Evolutionary conservation across 2,113 vertebrate species (phyloP).

Genomic region (Protomyctophum bolini): DNA sequence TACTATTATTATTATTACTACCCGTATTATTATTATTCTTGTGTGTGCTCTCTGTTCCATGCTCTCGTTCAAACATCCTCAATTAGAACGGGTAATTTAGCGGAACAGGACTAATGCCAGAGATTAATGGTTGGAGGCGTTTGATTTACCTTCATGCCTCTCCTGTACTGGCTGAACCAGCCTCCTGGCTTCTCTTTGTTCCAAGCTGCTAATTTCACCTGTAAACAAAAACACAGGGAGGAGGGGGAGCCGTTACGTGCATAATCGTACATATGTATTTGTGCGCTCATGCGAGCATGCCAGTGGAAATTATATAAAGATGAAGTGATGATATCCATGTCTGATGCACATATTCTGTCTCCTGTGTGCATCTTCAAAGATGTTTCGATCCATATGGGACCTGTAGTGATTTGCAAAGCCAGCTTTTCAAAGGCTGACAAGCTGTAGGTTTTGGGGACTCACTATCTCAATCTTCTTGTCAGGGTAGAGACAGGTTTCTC

Average conservation of each 20-base stretch:
- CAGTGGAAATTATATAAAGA: no score
- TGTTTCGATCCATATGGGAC: neutral
- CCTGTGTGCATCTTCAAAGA: no score
- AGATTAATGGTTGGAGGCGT: slow-evolving; percentile 32
- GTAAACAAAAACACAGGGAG: slow-evolving; percentile 16
- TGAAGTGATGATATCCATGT: no score
- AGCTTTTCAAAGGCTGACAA: slow-evolving; percentile 39
- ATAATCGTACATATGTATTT: neutral
- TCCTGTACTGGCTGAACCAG: slow-evolving; percentile 90
- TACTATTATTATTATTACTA: no score
- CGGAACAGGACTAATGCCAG: slow-evolving; percentile 19
- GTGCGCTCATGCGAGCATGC: neutral
- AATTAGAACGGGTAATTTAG: slow-evolving; percentile 19
- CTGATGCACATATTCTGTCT: no score
- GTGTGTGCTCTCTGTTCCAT: neutral
- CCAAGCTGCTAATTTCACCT: slow-evolving; percentile 92
- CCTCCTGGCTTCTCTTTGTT: slow-evolving; percentile 87
- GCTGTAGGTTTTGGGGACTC: slow-evolving; percentile 56
- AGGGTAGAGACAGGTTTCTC: slow-evolving; percentile 90
- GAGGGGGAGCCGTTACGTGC: slow-evolving; percentile 1
- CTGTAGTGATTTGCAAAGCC: slow-evolving; percentile 35
- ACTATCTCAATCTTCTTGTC: slow-evolving; percentile 88
- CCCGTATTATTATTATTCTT: neutral
- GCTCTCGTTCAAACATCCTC: slow-evolving; percentile 14
- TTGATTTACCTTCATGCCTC: slow-evolving; percentile 85